phyloP scores from a whole-genome alignment of 2,888 invertebrate genomes.

The Acanthosepion lycidas region DNA sequence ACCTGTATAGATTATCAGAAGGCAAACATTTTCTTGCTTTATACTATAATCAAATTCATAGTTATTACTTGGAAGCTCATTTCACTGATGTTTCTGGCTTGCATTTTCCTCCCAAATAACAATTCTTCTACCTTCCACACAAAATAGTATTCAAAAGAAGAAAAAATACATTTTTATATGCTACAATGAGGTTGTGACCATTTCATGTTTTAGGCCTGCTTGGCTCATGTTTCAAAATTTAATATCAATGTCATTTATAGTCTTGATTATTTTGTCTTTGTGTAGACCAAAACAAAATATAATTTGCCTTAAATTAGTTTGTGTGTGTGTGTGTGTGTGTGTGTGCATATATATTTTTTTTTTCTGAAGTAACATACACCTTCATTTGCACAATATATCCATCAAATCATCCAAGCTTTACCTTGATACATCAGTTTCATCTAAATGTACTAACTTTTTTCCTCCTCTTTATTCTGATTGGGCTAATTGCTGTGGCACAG shows the following conservation, averaged over 20 bases:
- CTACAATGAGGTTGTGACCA: neutral
- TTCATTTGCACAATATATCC: constrained; percentile 13
- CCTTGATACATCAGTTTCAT: neutral
- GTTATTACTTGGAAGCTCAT: neutral
- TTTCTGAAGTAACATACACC: neutral
- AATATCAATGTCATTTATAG: neutral
- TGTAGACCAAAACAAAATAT: neutral
- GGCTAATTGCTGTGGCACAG: too few species aligned
- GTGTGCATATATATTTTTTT: neutral
- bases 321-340: neutral
- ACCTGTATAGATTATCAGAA: neutral
- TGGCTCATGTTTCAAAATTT: neutral
- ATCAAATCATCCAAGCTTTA: neutral
- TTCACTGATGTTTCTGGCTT: neutral
- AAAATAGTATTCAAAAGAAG: neutral
- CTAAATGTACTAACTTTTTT: neutral
- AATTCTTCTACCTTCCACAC: neutral
- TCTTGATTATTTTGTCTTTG: neutral
- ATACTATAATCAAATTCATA: neutral
- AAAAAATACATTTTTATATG: neutral
- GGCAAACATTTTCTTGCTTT: neutral
- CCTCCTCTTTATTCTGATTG: too few species aligned
- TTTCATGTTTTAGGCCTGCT: neutral
- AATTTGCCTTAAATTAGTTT: constrained; percentile 20
- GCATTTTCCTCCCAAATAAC: constrained; percentile 20